Evolutionary conservation across 2,113 vertebrate genomes (phyloP).

Genomic region (Erythrolamprus reginae): DNA sequence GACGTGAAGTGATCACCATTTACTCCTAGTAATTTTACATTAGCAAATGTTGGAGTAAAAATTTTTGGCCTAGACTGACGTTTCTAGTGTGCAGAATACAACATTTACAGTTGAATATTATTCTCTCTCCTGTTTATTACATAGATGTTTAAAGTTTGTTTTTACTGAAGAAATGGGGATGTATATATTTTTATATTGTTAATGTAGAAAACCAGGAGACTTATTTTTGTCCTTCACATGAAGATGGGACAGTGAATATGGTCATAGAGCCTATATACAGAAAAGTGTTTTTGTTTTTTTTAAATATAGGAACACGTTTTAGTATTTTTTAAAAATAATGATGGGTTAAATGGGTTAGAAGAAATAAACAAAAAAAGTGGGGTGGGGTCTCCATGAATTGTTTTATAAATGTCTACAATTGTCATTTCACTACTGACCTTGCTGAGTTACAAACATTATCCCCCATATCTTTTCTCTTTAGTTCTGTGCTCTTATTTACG

Average conservation of each 20-base stretch:
- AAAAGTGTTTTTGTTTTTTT: background rate
- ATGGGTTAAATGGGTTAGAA: background rate
- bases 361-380: background rate
- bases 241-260: background rate
- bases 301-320: conserved; percentile 2
- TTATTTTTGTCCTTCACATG: background rate
- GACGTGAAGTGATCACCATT: conserved; percentile 95
- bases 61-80: background rate
- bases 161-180: conserved; percentile 13
- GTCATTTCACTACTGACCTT: background rate
- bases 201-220: background rate
- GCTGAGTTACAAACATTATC: background rate
- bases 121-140: background rate
- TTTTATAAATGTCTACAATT: conserved; percentile 4
- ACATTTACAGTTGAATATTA: background rate
- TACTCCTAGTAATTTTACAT: conserved; percentile 75
- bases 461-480: background rate
- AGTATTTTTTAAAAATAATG: conserved; percentile 1
- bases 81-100: conserved; percentile 32
- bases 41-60: background rate
- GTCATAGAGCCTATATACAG: background rate
- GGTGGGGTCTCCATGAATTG: background rate
- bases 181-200: conserved; percentile 17
- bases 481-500: conserved; percentile 1
- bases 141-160: conserved; percentile 11